These are phyloP conservation scores for Caenorhabditis brenneri DNA, from an alignment of 1,140 invertebrate species.

Conservation along the genomic window DNA sequence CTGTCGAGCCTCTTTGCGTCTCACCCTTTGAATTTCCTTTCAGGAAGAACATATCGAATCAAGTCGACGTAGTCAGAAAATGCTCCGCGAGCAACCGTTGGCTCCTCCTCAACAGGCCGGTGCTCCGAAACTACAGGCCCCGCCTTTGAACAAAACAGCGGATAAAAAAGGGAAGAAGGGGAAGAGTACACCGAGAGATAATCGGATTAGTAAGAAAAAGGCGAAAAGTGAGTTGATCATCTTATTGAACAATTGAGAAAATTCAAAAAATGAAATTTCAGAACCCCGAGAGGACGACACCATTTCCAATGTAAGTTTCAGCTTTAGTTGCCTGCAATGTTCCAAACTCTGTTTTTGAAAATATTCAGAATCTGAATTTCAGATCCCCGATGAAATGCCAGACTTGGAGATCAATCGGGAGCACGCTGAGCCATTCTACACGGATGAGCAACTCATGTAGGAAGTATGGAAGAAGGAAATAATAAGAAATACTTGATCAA, in stretches of 20 bases:
- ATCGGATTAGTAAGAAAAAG: neutral
- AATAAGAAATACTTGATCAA: too few relatives aligned
- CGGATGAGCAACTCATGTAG: constrained; percentile 20
- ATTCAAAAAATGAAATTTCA: neutral
- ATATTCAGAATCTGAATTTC: neutral
- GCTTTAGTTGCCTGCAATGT: too few relatives aligned
- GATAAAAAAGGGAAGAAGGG: neutral
- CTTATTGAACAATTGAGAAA: neutral
- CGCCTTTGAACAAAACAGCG: neutral
- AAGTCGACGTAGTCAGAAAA: neutral
- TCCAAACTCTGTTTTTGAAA: neutral
- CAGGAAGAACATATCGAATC: neutral
- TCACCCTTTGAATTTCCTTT: neutral
- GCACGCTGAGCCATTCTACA: constrained; percentile 9
- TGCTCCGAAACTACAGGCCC: neutral
- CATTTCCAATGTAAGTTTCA: neutral
- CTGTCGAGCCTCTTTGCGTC: neutral
- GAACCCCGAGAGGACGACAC: neutral
- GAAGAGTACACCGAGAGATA: neutral
- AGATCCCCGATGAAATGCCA: constrained; percentile 10
- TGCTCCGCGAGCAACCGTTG: neutral
- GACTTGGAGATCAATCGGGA: constrained; percentile 13
- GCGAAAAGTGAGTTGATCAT: neutral
- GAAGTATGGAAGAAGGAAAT: too few relatives aligned
- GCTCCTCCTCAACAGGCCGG: neutral